Evolutionary conservation across 2,888 invertebrate species (phyloP), one percentile per base, ranked within the genome.

Genomic region (Megamerina dolium): DNA sequence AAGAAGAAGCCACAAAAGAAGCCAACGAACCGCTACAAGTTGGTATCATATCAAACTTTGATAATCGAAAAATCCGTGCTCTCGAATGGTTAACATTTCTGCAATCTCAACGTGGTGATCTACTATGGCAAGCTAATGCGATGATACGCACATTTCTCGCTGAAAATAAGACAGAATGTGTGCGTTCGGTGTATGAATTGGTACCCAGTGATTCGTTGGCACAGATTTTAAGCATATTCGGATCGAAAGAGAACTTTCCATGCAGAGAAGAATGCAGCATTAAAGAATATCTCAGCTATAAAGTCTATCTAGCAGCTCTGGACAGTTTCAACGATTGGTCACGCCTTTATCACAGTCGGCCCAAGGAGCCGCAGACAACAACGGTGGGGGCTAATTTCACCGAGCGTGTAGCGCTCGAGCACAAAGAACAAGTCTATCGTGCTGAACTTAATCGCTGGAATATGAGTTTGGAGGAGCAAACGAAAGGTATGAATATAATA

Each of bases 261-360:
- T 64, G 75, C 53, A 72, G 76, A 55, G 66, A 74, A 49, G 74
- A 74, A 53, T 71, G 71, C 37, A 66, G 65, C 33, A 52, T 93
- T 41, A 80, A 87, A 53, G 94, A 95, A 67, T 87, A 88, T 72
- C 75, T 94, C 23, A 90, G 93, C 68, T 80, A 90, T 60, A 86
- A 87, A 69, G 81, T 88, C 0, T 95, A 93, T 66, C 74, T 95
- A 52, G 84, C 87, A 59, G 91, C 89, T 4, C 77, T 90, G 48
- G 90, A 93, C 68, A 82, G 85, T 6, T 94, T 92, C 70, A 83
- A 84, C 50, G 86, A 88, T 57, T 95, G 94, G 94, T 87, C 87
- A 55, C 80, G 85, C 52, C 82, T 87, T 60, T 87, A 78, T 54
- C 82, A 89, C 61, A 83, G 87, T 60, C 83, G 81, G 1, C 95